Conservation (phyloP, 37 sponge, comb jelly and placozoan species). For the Cladorhizidae sp. region DNA sequence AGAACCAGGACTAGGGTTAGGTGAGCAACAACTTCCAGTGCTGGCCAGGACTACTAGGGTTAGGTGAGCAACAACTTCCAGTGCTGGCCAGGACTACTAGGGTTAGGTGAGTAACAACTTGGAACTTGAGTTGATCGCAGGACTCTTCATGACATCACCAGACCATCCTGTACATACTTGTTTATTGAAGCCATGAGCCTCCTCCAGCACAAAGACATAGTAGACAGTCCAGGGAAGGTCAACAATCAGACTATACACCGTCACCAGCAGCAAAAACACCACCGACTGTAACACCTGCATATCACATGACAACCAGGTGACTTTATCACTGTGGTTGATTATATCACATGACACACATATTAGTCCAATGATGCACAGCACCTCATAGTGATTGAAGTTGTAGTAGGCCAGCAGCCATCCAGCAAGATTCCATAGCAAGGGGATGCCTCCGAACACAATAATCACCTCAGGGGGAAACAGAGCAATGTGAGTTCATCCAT, state of each 20-base stretch:
- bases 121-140: too few relatives aligned
- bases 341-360: conserved; percentile 9
- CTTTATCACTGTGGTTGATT: too few relatives aligned
- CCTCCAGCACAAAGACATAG: conserved; percentile 85
- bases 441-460: conserved; percentile 36
- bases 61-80: too few relatives aligned
- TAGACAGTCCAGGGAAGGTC: conserved; percentile 89
- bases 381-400: conserved; percentile 66
- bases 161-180: conserved; percentile 42
- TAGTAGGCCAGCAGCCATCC: conserved; percentile 43
- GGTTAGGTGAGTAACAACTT: too few relatives aligned
- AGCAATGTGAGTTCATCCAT: neutral
- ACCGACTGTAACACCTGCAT: conserved; percentile 70
- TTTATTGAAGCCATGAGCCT: conserved; percentile 97
- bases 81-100: too few relatives aligned
- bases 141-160: too few relatives aligned
- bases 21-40: too few relatives aligned
- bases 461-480: conserved; percentile 37
- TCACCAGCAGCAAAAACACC: conserved; percentile 56
- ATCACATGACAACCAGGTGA: neutral
- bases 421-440: conserved; percentile 67
- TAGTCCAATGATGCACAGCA: neutral
- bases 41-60: too few relatives aligned
- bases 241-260: conserved; percentile 35
- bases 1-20: too few relatives aligned